These are phyloP conservation scores for Hucho hucho DNA, from an alignment of 2,113 vertebrate species.

Conservation along the genomic window DNA sequence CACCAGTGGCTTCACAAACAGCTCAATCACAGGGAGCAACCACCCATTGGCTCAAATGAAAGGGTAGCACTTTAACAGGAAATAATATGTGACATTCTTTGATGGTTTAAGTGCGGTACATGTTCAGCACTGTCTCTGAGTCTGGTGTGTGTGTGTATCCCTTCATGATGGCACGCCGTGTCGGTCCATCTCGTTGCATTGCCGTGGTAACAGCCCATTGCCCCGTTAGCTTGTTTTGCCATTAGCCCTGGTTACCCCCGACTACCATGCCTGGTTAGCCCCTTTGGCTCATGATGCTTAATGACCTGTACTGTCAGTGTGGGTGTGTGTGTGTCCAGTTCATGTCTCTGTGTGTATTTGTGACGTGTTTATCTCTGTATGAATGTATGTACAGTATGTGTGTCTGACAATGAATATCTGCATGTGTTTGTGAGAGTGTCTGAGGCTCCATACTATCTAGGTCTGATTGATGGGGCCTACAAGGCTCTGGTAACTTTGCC, in stretches of 20 bases:
- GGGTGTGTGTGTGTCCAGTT: background rate
- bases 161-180: background rate
- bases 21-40: background rate
- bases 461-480: conserved; percentile 2
- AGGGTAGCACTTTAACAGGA: background rate
- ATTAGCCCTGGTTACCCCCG: conserved; percentile 3
- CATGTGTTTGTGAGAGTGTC: background rate
- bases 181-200: background rate
- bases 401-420: background rate
- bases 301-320: background rate
- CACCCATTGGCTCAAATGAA: background rate
- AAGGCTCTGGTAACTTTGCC: background rate
- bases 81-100: background rate
- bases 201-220: background rate
- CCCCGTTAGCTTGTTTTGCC: background rate
- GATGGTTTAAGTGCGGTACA: background rate
- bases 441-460: background rate
- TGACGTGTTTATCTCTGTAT: background rate
- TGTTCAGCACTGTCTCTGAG: background rate
- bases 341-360: background rate
- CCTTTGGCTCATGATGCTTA: background rate
- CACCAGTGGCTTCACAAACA: background rate
- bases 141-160: background rate
- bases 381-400: background rate
- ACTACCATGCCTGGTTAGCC: conserved; percentile 9